Base-by-base conservation (phyloP, 1,140 invertebrate species). In the Melipona quadrifasciata region DNA sequence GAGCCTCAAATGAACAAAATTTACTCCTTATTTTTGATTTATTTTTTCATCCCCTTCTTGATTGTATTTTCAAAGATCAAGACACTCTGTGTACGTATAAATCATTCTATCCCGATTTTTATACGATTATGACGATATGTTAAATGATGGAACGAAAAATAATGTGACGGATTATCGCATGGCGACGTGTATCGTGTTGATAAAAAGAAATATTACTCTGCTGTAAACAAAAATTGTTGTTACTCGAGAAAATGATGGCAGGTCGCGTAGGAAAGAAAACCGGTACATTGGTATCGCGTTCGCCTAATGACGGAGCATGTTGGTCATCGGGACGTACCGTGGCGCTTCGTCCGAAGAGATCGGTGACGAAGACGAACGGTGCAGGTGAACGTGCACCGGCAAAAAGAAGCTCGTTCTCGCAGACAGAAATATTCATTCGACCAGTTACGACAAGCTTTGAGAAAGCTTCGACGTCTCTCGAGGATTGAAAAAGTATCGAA, bases 341-440 rank as follows among this genome's bases (percentile, higher is more conserved):
- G 55, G 79, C 78, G 73, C 78, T 83, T 68, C 55, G 76, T 83
- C 83, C 53, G 89, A 47, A 83, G 80, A 34, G 47, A 78, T 57
- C 79, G 53, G 70, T 89, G 90, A 90, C 90, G 89, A 90, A 89
- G 89, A 90, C 89, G 85, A 90, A 90, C 90, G 83, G 83, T 89
- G 34, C 82, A 39, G 73, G 57, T 80, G 83, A 75, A 70, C 73
- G 53, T 51, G 64, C 19, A 19, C 19, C 72, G 53, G 51, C 67
- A 80, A 55, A 77, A 86, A 88, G 70, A 88, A 86, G 81, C 77
- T 67, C 34, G 47, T 82, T 78, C 84, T 85, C 87, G 80, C 88
- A 74, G 86, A 86, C 80, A 89, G 84, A 77, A 86, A 86, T 89
- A 89, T 89, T 89, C 88, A 83, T 86, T 70, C 71, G 55, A 10